These are phyloP conservation scores for Edolisoma coerulescens DNA, from an alignment of 2,113 vertebrate species.

Conservation along the genomic window DNA sequence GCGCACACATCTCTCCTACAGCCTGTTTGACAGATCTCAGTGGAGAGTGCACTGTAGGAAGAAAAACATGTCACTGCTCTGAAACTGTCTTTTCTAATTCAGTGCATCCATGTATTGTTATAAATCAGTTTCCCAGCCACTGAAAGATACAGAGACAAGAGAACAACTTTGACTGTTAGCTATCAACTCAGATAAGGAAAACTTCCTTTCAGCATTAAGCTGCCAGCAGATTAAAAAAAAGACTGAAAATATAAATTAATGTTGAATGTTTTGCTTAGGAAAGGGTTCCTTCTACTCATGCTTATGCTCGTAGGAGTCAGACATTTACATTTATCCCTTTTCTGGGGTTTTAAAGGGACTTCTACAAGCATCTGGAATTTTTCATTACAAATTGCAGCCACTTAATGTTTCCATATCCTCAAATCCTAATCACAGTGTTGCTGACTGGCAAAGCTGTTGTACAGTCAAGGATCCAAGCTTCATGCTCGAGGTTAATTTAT, in stretches of 20 bases:
- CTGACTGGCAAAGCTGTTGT: not conserved
- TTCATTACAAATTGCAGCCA: not conserved
- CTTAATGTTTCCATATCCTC: not conserved
- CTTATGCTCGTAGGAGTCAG: not conserved
- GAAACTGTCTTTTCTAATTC: conserved; percentile 81
- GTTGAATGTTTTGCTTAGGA: not conserved
- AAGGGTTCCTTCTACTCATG: not conserved
- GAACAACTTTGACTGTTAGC: conserved; percentile 61
- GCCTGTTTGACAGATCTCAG: conserved; percentile 44
- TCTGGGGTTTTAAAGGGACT: not conserved
- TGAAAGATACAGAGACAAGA: conserved; percentile 58
- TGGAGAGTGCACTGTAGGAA: conserved; percentile 47
- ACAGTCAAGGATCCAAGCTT: not conserved
- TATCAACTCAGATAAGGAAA: conserved; percentile 62
- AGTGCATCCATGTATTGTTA: conserved; percentile 72
- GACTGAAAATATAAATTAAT: conserved; percentile 15
- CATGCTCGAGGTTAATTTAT: not conserved
- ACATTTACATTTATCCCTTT: not conserved
- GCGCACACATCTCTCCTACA: not conserved
- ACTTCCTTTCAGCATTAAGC: conserved; percentile 41
- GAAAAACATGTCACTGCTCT: conserved; percentile 71
- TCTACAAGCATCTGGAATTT: not conserved
- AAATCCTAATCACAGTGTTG: not conserved
- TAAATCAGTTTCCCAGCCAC: conserved; percentile 66
- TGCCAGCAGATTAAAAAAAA: not conserved